A percentile compares a stretch with the other conserved stretches of the same genome.
Evolutionary conservation across 2,888 invertebrate species (phyloP).

Genomic region (Sphinx pinastri): DNA sequence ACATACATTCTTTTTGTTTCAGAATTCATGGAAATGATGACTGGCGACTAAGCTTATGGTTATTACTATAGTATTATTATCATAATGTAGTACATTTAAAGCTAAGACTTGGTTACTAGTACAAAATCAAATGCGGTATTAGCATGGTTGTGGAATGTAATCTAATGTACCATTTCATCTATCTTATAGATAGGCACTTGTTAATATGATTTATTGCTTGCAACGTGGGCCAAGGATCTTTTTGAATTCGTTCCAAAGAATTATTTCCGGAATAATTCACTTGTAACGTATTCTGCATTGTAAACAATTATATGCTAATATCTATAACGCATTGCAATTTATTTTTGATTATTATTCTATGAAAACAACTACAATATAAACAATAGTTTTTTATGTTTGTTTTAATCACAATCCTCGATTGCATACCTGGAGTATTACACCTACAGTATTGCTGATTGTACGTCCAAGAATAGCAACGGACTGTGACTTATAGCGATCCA

Average conservation of each 20-base stretch:
- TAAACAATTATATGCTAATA: slow-evolving; percentile 69
- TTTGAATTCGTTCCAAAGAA: slow-evolving; percentile 64
- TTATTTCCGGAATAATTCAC: slow-evolving; percentile 78
- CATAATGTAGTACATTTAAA: slow-evolving; percentile 61
- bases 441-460: slow-evolving; percentile 35
- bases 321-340: slow-evolving; percentile 68
- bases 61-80: slow-evolving; percentile 55
- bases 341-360: slow-evolving; percentile 28
- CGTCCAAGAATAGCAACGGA: slow-evolving; percentile 38
- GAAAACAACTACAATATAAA: slow-evolving; percentile 45
- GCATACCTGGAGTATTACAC: slow-evolving; percentile 19
- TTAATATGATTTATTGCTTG: slow-evolving; percentile 50
- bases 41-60: slow-evolving; percentile 87
- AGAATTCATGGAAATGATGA: slow-evolving; percentile 99
- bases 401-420: slow-evolving; percentile 35
- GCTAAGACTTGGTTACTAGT: slow-evolving; percentile 69
- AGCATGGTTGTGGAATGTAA: slow-evolving; percentile 64
- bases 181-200: slow-evolving; percentile 73
- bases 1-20: slow-evolving; percentile 58
- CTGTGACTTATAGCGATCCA: slow-evolving; percentile 40
- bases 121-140: slow-evolving; percentile 78
- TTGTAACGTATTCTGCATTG: slow-evolving; percentile 53
- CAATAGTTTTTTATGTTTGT: slow-evolving; percentile 41
- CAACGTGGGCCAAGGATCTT: slow-evolving; percentile 46
- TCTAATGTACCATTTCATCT: slow-evolving; percentile 48